Base-by-base conservation (phyloP, 2,797 vertebrate genomes). In the Myiotriccus ornatus region DNA sequence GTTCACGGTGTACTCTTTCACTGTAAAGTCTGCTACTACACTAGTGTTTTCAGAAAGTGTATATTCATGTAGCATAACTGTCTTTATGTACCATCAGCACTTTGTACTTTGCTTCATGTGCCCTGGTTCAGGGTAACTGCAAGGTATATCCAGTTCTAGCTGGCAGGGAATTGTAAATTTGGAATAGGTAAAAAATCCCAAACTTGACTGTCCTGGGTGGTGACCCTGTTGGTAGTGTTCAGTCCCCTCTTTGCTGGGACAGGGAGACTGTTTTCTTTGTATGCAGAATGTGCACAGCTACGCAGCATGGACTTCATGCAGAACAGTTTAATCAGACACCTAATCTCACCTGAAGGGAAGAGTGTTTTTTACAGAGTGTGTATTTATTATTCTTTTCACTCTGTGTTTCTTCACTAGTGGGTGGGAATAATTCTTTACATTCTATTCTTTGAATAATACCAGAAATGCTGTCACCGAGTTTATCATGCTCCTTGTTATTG, bases 371-470 rank as follows among this genome's bases (percentile, higher is more conserved):
- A 73, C 52, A 69, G 50, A 69, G 46, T 37, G 62, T 73, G 57
- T 93, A 46, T 76, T 94, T 84, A 67, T 90, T 94, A 89, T 94
- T 92, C 56, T 79, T 88, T 87, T 95, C 88, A 41, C 43, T 91
- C 84, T 56, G 35, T 84, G 56, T 84, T 95, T 95, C 89, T 90
- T 83, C 73, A 70, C 87, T 87, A 53, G 56, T 87, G 78, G 30
- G 20, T 90, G 87, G 53, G 84, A 89, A 92, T 93, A 95, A 92
- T 92, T 90, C 86, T 93, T 92, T 89, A 80, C 47, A 46, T 80
- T 89, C 67, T 87, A 19, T 63, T 91, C 35, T 76, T 81, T 76
- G 73, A 85, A 56, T 79, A 79, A 71, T 49, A 53, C 22, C 73
- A 79, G 79, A 90, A 92, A 89, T 56, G 59, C 76, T 85, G 76